A percentile compares a stretch with the other conserved stretches of the same genome.
These are phyloP conservation scores for Ahaetulla prasina DNA, from an alignment of 2,113 vertebrate species.

Conservation along the genomic window DNA sequence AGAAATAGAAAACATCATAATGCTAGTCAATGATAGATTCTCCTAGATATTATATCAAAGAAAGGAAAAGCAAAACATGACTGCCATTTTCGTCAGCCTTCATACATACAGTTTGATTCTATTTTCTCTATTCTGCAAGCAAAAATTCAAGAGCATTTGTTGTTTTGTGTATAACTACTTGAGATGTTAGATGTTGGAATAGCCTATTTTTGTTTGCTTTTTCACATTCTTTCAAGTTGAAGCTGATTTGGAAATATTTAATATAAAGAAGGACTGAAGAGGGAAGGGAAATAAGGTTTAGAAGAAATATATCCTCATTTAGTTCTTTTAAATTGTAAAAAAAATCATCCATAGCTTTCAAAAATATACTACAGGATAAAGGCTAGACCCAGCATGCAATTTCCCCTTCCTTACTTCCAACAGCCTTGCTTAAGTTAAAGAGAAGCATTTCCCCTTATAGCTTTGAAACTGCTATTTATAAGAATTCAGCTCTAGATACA, in stretches of 20 bases:
- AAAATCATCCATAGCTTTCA: neutral
- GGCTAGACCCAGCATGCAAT: neutral
- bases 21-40: neutral
- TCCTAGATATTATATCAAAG: neutral
- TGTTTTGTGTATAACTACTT: neutral
- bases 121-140: neutral
- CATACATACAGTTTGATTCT: neutral
- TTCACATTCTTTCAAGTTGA: neutral
- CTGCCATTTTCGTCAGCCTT: neutral
- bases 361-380: neutral
- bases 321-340: neutral
- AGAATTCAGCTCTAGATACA: neutral
- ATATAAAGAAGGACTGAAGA: neutral
- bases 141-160: neutral
- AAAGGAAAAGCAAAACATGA: neutral
- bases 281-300: neutral
- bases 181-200: neutral
- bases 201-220: neutral
- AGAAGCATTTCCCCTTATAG: neutral
- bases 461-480: neutral
- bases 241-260: neutral
- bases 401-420: neutral
- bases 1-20: neutral
- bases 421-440: neutral
- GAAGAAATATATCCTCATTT: neutral